Conservation (phyloP, 2,888 invertebrate genomes). For the Eupithecia vulgata region DNA sequence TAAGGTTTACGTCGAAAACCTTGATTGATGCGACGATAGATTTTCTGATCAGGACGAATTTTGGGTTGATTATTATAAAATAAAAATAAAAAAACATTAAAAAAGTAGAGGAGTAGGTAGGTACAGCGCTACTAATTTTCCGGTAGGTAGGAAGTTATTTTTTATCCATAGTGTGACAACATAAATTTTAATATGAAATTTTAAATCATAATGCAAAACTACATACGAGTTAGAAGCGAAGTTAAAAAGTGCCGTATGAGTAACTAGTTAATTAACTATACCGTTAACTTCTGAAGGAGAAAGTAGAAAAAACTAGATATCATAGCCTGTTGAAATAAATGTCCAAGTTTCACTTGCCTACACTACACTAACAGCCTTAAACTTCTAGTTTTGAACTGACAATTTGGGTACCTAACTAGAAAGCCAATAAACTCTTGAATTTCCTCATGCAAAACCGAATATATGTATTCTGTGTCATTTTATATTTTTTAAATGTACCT, state of each 20-base stretch:
- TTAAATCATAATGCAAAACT: conserved; percentile 13
- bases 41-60: background rate
- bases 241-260: conserved; percentile 8
- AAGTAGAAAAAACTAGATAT: conserved; percentile 27
- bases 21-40: background rate
- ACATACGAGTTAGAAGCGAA: background rate
- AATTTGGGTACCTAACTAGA: background rate
- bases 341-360: conserved; percentile 7
- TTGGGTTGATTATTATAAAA: no score
- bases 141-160: no score
- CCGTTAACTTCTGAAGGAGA: conserved; percentile 20
- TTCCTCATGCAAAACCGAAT: background rate
- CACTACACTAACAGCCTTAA: background rate
- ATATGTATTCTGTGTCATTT: no score
- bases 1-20: no score
- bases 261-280: conserved; percentile 25
- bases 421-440: background rate
- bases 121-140: no score
- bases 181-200: background rate
- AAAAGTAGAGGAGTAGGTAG: no score
- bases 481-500: no score
- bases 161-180: background rate
- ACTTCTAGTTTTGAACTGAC: background rate
- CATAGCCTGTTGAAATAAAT: conserved; percentile 15
- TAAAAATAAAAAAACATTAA: no score